Evolutionary conservation across 2,888 invertebrate genomes (phyloP).

Genomic region (Rutpela maculata): DNA sequence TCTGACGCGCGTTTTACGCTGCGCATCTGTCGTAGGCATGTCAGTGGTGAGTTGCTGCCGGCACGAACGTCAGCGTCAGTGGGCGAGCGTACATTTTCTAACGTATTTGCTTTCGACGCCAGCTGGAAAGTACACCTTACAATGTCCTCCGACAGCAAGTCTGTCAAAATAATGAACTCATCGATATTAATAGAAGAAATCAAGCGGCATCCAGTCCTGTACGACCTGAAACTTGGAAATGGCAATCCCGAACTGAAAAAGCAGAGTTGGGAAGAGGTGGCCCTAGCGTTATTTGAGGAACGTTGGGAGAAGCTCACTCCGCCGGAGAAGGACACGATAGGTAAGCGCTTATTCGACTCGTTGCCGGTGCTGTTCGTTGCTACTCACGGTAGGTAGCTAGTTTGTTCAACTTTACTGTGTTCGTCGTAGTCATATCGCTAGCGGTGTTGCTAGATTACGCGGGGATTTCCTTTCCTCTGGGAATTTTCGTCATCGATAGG

Average conservation of each 20-base stretch:
- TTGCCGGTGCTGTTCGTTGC: neutral
- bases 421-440: neutral
- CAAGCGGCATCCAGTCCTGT: constrained; percentile 61
- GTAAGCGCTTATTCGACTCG: constrained; percentile 51
- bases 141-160: constrained; percentile 31
- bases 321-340: constrained; percentile 57
- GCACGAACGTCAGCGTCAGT: constrained; percentile 45
- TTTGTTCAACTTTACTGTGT: neutral
- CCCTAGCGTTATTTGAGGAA: constrained; percentile 56
- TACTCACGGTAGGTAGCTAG: neutral
- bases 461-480: neutral
- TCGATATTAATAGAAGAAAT: constrained; percentile 57
- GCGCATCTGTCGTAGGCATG: constrained; percentile 44
- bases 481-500: constrained; percentile 1
- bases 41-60: constrained; percentile 47
- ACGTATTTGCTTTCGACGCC: constrained; percentile 39
- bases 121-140: neutral
- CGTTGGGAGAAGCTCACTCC: constrained; percentile 55
- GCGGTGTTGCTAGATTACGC: neutral
- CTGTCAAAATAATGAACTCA: constrained; percentile 33
- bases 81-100: constrained; percentile 30
- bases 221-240: constrained; percentile 57
- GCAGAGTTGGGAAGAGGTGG: constrained; percentile 61
- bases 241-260: constrained; percentile 57
- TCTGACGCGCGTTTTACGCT: constrained; percentile 42